A percentile compares a stretch with the other conserved stretches of the same genome.
phyloP scores from a whole-genome alignment of 2,888 invertebrate genomes.

The Deladenus siricidicola region DNA sequence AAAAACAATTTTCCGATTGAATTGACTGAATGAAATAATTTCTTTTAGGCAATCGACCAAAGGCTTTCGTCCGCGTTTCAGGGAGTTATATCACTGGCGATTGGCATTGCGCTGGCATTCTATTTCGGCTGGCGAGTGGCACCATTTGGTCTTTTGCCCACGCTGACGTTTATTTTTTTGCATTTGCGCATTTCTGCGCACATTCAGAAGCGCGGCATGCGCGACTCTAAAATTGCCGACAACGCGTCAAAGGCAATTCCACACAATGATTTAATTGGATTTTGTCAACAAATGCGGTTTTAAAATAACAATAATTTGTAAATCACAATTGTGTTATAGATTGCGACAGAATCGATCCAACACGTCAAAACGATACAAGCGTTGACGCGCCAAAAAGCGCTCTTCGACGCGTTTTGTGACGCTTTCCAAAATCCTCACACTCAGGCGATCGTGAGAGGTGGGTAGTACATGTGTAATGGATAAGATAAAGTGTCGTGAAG shows the following conservation, averaged over 20 bases:
- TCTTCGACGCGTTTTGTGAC: conserved; percentile 17
- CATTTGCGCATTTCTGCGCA: no score
- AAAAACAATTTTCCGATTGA: no score
- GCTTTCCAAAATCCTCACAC: conserved; percentile 22
- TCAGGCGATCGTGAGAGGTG: conserved; percentile 19
- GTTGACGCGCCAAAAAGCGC: conserved; percentile 24
- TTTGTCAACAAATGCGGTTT: no score
- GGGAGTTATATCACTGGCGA: conserved; percentile 33
- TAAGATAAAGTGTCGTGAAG: no score
- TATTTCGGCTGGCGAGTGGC: conserved; percentile 47
- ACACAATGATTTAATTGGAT: no score
- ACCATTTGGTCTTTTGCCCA: conserved; percentile 40
- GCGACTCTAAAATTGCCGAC: no score
- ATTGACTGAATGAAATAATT: no score
- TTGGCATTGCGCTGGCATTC: conserved; percentile 43
- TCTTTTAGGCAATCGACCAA: conserved; percentile 51
- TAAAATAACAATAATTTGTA: no score
- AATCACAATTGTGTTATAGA: conserved; percentile 3
- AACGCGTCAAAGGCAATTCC: no score
- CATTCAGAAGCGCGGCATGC: no score
- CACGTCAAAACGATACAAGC: conserved; percentile 30
- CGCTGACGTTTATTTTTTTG: no score
- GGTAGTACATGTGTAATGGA: no score
- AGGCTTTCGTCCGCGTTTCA: conserved; percentile 33
- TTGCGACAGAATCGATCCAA: conserved; percentile 32